Conservation (phyloP, 1,140 invertebrate genomes). For the Drosophila gunungcola region DNA sequence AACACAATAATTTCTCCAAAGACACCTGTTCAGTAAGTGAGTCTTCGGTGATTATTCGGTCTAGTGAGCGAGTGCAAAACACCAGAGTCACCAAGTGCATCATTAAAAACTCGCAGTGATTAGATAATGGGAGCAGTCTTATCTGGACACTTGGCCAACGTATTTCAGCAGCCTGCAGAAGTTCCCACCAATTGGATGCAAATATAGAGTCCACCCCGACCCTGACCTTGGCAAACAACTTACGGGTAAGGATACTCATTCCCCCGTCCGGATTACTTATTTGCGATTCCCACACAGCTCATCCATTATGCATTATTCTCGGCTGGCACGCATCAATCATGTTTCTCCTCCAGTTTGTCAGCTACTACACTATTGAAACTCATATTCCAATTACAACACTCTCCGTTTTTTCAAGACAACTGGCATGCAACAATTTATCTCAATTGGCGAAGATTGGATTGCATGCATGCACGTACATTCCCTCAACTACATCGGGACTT, state of each 20-base stretch:
- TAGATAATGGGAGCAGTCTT: slow-evolving; percentile 51
- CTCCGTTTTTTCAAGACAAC: not conserved
- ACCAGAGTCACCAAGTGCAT: slow-evolving; percentile 8
- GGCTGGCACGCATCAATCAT: slow-evolving; percentile 7
- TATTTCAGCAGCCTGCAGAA: slow-evolving; percentile 18
- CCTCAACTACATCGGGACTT: slow-evolving; percentile 11
- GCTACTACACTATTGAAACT: not conserved
- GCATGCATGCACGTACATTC: slow-evolving; percentile 30
- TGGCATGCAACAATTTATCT: slow-evolving; percentile 65
- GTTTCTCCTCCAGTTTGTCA: not conserved
- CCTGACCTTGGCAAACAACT: slow-evolving; percentile 19
- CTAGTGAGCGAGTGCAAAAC: not conserved
- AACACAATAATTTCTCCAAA: slow-evolving; percentile 3
- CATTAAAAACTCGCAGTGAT: slow-evolving; percentile 28
- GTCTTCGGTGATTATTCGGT: not conserved
- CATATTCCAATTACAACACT: slow-evolving; percentile 20
- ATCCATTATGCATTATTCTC: slow-evolving; percentile 24
- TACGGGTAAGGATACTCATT: too few relatives aligned
- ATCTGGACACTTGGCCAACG: slow-evolving; percentile 44
- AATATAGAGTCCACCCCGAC: slow-evolving; percentile 13
- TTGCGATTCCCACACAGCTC: slow-evolving; percentile 26
- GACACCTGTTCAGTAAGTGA: slow-evolving; percentile 40
- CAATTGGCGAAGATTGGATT: slow-evolving; percentile 61
- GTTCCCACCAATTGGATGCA: slow-evolving; percentile 43
- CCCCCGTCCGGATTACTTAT: not conserved